Base-by-base conservation (phyloP, 2,797 vertebrate species). In the Argya squamiceps region DNA sequence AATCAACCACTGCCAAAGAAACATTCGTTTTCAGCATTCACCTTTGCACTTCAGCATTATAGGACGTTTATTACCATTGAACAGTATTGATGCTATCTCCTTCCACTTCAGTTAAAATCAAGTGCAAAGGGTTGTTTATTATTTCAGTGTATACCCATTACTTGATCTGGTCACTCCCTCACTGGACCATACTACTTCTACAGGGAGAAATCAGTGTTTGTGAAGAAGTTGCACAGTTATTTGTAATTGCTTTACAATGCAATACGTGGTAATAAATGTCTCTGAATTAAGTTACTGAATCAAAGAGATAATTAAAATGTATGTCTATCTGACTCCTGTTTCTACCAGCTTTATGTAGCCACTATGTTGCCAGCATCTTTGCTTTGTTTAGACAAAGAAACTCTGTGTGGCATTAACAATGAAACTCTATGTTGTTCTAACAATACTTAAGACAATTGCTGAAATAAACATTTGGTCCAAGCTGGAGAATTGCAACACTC, bases 301-400 rank as follows among this genome's bases (percentile, higher is more conserved):
- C 89, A 95, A 96, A 87, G 87, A 96, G 88, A 94, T 92, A 96
- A 98, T 98, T 97, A 96, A 98, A 97, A 97, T 89, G 59, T 95
- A 90, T 92, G 81, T 83, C 88, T 94, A 41, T 93, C 80, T 96
- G 95, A 97, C 92, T 92, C 65, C 60, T 80, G 59, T 83, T 97
- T 95, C 96, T 96, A 90, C 92, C 78, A 94, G 88, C 75, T 96
- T 90, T 68, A n/a, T 64, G 36, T 43, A 94, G 85, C 77, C 84
- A 84, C 67, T 77, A 64, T 32, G 11, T 63, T 74, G 52, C 92
- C 92, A 94, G 65, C 36, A 89, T 88, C 92, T 92, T 87, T 95
- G 88, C 94, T 97, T 94, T 96, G 86, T 97, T 97, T 97, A 96
- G 70, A 92, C 92, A 96, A 93, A 95, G 85, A 92, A 96, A 89